Evolutionary conservation across 2,113 vertebrate species (phyloP), one percentile per base, ranked within the genome.

Genomic region (Pholis gunnellus): DNA sequence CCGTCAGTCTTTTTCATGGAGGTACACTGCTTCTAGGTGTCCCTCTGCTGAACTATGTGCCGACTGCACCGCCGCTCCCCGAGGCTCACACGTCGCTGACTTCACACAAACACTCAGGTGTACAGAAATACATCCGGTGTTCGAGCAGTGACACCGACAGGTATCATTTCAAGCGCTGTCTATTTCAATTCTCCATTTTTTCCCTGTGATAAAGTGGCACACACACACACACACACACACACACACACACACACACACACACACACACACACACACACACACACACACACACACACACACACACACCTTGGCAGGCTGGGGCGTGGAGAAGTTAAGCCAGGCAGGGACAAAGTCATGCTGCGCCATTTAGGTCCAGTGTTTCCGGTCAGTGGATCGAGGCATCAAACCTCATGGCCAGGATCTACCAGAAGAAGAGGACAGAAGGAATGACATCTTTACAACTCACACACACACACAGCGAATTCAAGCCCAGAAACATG

Each of bases 321-420:
- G 98, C 72, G 98, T 99, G 94, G 98, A 98, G 96, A 99, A 99
- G 96, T 97, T 99, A 98, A 99, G 98, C 98, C 98, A 99, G 97
- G 98, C 98, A 98, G 98, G 98, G 97, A 99, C 98, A 98, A 99
- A 99, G 97, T 99, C 98, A 99, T 99, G 98, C 97, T 99, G 98
- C 98, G 98, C 98, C 98, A 99, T 99, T 99, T 99, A 99, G 98
- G 97, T 99, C 97, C 97, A 98, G 97, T 98, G 97, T 99, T 96
- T 98, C 96, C 96, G 96, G 97, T 98, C 96, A 99, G 95, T 95
- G 97, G 97, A 97, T 96, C 91, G 98, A 99, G 98, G 98, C 97
- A 97, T 99, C 97, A 99, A 99, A 99, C 98, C 98, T 99, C 98
- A 99, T 99, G 97, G 97, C 98, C 97, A 98, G 96, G 97, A 97